Conservation (phyloP, 1,140 invertebrate species). For the Teleogryllus occipitalis region DNA sequence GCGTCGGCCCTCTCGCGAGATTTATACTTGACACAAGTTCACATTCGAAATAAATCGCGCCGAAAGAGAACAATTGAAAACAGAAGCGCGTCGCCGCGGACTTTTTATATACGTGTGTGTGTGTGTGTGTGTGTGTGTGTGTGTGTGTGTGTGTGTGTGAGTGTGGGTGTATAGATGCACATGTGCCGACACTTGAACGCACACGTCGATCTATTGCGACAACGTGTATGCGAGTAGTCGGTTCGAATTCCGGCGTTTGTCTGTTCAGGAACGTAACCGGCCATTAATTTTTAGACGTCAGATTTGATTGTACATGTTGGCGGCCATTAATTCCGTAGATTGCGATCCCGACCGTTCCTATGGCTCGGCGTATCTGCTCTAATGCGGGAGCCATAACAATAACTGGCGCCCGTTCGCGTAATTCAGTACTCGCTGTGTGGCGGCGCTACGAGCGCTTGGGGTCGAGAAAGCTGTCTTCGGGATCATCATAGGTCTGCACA, state of each 20-base stretch:
- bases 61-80: neutral
- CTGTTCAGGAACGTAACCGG: neutral
- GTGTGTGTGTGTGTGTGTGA: too few species aligned
- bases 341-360: neutral
- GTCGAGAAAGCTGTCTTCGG: neutral
- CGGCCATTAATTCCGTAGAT: neutral
- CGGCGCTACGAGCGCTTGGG: neutral
- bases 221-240: neutral
- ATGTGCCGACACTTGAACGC: neutral
- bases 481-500: too few species aligned
- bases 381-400: neutral
- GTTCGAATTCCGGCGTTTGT: neutral
- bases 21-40: neutral
- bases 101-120: too few species aligned
- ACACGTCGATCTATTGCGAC: neutral
- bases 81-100: neutral
- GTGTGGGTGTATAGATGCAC: too few species aligned
- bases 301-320: neutral
- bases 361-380: neutral
- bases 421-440: neutral
- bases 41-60: neutral
- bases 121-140: too few species aligned
- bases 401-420: neutral
- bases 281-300: constrained; percentile 5
- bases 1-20: neutral